phyloP scores from a whole-genome alignment of 2,888 invertebrate genomes.

The Ethmia dodecea region DNA sequence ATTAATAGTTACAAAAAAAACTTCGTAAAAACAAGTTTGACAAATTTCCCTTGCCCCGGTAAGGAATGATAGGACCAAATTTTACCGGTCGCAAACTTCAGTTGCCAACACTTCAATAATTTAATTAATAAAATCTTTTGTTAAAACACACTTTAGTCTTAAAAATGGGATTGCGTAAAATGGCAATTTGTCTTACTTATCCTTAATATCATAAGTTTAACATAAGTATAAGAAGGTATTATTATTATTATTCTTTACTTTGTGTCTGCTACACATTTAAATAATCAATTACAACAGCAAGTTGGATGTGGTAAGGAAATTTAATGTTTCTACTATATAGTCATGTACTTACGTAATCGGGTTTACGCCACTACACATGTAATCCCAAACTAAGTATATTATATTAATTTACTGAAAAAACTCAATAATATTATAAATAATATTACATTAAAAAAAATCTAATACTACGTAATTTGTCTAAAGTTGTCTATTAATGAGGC shows the following conservation, averaged over 20 bases:
- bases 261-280: too few relatives aligned
- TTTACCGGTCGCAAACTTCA: constrained; percentile 73
- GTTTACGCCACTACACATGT: too few relatives aligned
- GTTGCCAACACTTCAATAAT: constrained; percentile 29
- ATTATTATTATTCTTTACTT: too few relatives aligned
- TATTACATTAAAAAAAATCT: constrained; percentile 32
- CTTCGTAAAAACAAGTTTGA: constrained; percentile 29
- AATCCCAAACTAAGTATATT: too few relatives aligned
- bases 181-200: too few relatives aligned
- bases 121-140: constrained; percentile 30
- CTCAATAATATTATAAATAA: constrained; percentile 38
- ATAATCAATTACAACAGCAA: too few relatives aligned
- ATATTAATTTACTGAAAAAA: too few relatives aligned
- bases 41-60: constrained; percentile 61
- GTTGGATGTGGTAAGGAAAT: too few relatives aligned
- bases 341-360: too few relatives aligned
- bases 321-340: too few relatives aligned
- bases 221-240: too few relatives aligned
- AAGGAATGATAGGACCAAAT: constrained; percentile 82
- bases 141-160: constrained; percentile 54
- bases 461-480: constrained; percentile 35
- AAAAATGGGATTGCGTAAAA: constrained; percentile 11
- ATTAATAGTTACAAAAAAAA: constrained; percentile 34
- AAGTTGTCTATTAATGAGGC: constrained; percentile 51
- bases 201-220: too few relatives aligned